Base-by-base conservation (phyloP, 64 coral and sea anemone genomes). In the Porites australiensis region DNA sequence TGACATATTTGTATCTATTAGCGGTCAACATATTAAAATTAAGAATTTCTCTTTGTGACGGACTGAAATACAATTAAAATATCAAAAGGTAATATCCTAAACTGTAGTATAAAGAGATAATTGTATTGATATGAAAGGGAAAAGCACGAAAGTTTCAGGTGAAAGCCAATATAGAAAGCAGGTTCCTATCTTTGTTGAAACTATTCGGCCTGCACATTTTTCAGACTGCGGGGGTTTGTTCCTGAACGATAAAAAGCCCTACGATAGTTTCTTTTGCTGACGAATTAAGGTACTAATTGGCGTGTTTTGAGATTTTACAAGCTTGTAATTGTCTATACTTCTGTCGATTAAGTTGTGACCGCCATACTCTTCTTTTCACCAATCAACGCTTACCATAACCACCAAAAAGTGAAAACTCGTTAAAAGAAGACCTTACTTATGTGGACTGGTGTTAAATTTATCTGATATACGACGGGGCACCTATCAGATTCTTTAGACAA, bases 301-400 rank as follows among this genome's bases (percentile, higher is more conserved):
- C 62, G 8, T 68, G 62, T 84, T 68, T 83, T 84, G 46, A 23
- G n/a, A 84, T 84, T 69, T 69, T 84, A 50, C 18, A 21, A 50
- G 81, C 47, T 84, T 68, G 62, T 69, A 84, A 84, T 84, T 84
- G 81, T 84, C 69, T 84, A 7, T 84, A 19, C 19, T 43, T 84
- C 51, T 84, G 46, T 69, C 7, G 46, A 67, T 84, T 68, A 84
- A n/a, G 12, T 16, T 43, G 7, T 68, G 52, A 84, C 81, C 81
- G 18, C 81, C 60, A 43, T 48, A 61, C 62, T 4, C 45, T 64
- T 64, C 47, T 51, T 1, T 64, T 52, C 8, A 84, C 81, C 81
- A 84, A 69, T 84, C 81, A 68, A 0, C 11, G 15, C 63, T 67
- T 44, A 20, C 45, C 15, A 68, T 11, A 64, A 16, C 14, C 45